A percentile compares a stretch with the other conserved stretches of the same genome.
Evolutionary conservation across 1,140 invertebrate genomes (phyloP).

Genomic region (Hyphantria cunea): DNA sequence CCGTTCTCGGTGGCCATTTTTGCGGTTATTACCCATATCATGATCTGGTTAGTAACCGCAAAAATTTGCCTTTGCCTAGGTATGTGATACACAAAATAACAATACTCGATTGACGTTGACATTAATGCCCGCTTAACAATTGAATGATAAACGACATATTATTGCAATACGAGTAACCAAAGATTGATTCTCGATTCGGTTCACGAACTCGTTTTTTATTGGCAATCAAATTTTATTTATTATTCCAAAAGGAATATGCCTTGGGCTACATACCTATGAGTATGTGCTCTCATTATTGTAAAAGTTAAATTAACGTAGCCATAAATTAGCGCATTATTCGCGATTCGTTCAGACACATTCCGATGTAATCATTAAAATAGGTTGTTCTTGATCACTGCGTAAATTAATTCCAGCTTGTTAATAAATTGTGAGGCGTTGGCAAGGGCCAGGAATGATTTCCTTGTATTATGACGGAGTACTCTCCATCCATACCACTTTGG

Average conservation of each 20-base stretch:
- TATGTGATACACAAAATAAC: slow-evolving; percentile 36
- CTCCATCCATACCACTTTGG: slow-evolving; percentile 45
- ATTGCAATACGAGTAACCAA: slow-evolving; percentile 45
- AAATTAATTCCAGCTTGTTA: slow-evolving; percentile 20
- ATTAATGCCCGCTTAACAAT: slow-evolving; percentile 58
- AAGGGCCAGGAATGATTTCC: slow-evolving; percentile 42
- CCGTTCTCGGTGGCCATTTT: no score
- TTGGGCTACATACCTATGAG: background rate
- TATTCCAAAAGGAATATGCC: slow-evolving; percentile 27
- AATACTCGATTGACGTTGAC: slow-evolving; percentile 51
- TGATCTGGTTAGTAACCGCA: slow-evolving; percentile 19
- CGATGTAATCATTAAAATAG: slow-evolving; percentile 9
- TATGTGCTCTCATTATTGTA: slow-evolving; percentile 3
- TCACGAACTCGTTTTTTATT: slow-evolving; percentile 40
- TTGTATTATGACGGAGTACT: slow-evolving; percentile 40
- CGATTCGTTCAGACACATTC: slow-evolving; percentile 4
- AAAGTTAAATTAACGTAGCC: slow-evolving; percentile 6
- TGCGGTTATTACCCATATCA: no score
- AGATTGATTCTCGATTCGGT: slow-evolving; percentile 49
- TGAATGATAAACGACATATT: slow-evolving; percentile 65
- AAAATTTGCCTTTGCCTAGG: slow-evolving; percentile 27
- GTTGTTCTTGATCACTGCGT: slow-evolving; percentile 4
- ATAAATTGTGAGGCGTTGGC: slow-evolving; percentile 40
- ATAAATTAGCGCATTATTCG: slow-evolving; percentile 16
- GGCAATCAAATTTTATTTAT: slow-evolving; percentile 38